A percentile compares a stretch with the other conserved stretches of the same genome.
These are phyloP conservation scores for Silurus asotus DNA, from an alignment of 2,113 vertebrate genomes.

Conservation along the genomic window DNA sequence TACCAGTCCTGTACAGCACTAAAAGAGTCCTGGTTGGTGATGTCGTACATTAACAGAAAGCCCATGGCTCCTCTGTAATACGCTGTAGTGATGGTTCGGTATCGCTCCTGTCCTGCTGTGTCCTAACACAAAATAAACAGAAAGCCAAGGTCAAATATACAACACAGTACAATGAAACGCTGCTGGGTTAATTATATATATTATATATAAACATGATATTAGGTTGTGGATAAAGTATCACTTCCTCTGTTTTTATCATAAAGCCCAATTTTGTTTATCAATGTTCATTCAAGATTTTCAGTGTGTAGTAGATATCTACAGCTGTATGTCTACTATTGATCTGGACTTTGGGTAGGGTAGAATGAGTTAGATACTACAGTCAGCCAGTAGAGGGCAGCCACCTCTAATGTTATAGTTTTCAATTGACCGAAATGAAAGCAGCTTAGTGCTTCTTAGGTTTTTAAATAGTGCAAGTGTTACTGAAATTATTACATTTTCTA, in stretches of 20 bases:
- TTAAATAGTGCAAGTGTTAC: not conserved
- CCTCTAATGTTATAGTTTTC: not conserved
- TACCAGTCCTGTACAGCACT: constrained; percentile 83
- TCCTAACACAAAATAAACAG: constrained; percentile 67
- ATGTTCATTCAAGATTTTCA: not conserved
- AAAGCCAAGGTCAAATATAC: constrained; percentile 10
- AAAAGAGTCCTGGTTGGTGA: constrained; percentile 84
- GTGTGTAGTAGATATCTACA: too few species aligned
- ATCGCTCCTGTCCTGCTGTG: constrained; percentile 83
- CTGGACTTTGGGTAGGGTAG: too few species aligned
- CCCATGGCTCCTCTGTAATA: constrained; percentile 87
- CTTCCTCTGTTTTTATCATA: not conserved
- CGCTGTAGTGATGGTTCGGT: constrained; percentile 84
- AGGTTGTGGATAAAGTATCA: not conserved
- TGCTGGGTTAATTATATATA: not conserved
- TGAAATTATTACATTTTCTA: not conserved
- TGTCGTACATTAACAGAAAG: constrained; percentile 85
- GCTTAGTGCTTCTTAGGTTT: not conserved
- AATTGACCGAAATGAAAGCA: not conserved
- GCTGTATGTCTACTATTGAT: not conserved
- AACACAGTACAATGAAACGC: not conserved
- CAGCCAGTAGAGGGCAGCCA: constrained; percentile 36
- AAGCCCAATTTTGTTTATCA: not conserved
- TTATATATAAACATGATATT: too few species aligned
- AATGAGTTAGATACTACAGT: not conserved